Evolutionary conservation across 2,888 invertebrate genomes (phyloP).

Genomic region (Selenia dentaria): DNA sequence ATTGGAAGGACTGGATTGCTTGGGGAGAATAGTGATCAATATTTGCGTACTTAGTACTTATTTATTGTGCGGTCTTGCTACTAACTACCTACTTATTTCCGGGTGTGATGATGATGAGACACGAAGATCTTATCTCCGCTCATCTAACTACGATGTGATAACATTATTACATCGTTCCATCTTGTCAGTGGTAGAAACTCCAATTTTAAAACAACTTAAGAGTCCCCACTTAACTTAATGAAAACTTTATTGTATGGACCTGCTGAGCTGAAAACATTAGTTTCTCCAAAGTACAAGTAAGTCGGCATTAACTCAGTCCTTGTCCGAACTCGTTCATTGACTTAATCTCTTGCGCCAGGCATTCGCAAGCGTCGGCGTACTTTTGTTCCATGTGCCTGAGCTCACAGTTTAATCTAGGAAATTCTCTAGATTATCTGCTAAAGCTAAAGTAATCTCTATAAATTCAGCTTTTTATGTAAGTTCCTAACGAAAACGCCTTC

Average conservation of each 20-base stretch:
- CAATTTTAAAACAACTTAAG: too few relatives aligned
- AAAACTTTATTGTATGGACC: background rate
- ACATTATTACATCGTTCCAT: too few relatives aligned
- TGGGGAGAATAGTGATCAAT: too few relatives aligned
- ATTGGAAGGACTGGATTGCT: too few relatives aligned
- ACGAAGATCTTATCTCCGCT: too few relatives aligned
- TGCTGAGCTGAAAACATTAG: constrained; percentile 1
- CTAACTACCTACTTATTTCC: too few relatives aligned
- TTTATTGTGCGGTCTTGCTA: too few relatives aligned
- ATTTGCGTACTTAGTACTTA: too few relatives aligned
- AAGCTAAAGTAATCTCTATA: constrained; percentile 19
- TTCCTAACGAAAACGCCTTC: constrained; percentile 7
- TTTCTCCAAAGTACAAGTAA: constrained; percentile 5
- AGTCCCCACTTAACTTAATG: constrained; percentile 7
- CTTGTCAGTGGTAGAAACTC: too few relatives aligned
- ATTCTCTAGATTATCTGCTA: constrained; percentile 19
- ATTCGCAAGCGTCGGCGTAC: constrained; percentile 12
- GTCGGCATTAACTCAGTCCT: constrained; percentile 4
- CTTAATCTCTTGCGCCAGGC: constrained; percentile 23
- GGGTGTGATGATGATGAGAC: too few relatives aligned
- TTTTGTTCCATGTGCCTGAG: constrained; percentile 22
- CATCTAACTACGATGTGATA: too few relatives aligned
- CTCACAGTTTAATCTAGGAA: constrained; percentile 26
- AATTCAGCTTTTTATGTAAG: constrained; percentile 15
- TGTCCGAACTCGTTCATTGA: constrained; percentile 2